Base-by-base conservation (phyloP, 2,888 invertebrate species). In the Frankliniella fusca region DNA sequence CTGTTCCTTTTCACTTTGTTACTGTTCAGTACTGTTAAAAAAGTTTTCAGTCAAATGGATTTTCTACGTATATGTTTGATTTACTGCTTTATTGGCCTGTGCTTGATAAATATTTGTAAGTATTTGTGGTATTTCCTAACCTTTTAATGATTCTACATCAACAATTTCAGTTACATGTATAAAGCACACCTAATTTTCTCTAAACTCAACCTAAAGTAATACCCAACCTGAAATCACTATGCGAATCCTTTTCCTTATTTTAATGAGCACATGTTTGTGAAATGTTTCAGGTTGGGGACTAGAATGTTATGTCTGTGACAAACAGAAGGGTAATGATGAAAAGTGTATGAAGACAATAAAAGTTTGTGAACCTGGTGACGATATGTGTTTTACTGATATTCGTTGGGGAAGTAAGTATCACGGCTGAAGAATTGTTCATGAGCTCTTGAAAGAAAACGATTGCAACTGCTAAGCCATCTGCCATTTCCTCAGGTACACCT, bases 241-340 rank as follows among this genome's bases (percentile, higher is more conserved):
- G 11, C 2, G 12, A 76, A 27, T 27, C 12, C 27, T 11, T 5
- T 76, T 9, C 11, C 27, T 10, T 70, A 10, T 76, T 54, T 11
- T 20, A 54, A 20, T 54, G 54, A 15, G 5, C 12, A 20, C 15
- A 54, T 54, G 15, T 54, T 54, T 54, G 54, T 38, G 5, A 61
- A 61, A 18, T 15, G 84, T 89, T 89, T 82, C 88, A 93, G 94
- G 90, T 86, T 86, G 88, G 86, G 90, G 93, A 84, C 90, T 98
- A 84, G 98, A 98, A 90, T 99, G 98, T 88, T 98, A 98, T 87
- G 97, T 98, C 20, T 99, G 98, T 88, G 92, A 93, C 84, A 93
- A 95, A 86, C 98, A 99, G 89, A 96, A 97, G 85, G 94, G 94
- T 85, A 98, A 98, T 87, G 92, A 91, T 81, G 97, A 95, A 84